Evolutionary conservation across 1,140 invertebrate species (phyloP).

Genomic region (Bactericera cockerelli): DNA sequence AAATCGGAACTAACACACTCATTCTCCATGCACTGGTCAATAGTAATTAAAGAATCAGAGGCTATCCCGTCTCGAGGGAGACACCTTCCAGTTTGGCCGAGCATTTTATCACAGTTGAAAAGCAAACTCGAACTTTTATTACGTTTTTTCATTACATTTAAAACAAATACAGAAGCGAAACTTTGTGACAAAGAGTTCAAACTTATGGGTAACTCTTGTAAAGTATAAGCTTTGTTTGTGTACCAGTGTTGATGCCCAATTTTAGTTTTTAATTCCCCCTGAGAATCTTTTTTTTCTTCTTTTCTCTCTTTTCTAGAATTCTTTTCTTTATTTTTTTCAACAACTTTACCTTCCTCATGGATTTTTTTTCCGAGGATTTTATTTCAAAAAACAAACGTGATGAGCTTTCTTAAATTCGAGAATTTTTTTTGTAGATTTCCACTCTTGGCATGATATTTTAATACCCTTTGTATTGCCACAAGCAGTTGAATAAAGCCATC

Average conservation of each 20-base stretch:
- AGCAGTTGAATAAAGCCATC: too few relatives aligned
- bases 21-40: too few relatives aligned
- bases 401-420: slow-evolving; percentile 3
- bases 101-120: too few relatives aligned
- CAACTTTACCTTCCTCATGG: not conserved
- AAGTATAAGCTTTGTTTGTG: slow-evolving; percentile 8
- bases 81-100: too few relatives aligned
- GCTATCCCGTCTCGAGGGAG: too few relatives aligned
- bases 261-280: slow-evolving; percentile 8
- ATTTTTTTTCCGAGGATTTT: slow-evolving; percentile 4
- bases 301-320: not conserved
- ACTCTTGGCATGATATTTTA: too few relatives aligned
- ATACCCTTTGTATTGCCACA: too few relatives aligned
- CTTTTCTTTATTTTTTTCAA: not conserved
- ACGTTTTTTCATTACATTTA: slow-evolving; percentile 6
- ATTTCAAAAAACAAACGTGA: not conserved
- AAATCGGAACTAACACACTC: too few relatives aligned
- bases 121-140: slow-evolving; percentile 9
- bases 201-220: slow-evolving; percentile 7
- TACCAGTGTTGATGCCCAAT: slow-evolving; percentile 9
- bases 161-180: slow-evolving; percentile 6
- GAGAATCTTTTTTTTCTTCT: not conserved
- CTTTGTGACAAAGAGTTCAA: slow-evolving; percentile 8
- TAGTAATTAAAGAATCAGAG: too few relatives aligned
- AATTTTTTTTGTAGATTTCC: too few relatives aligned